Conservation (phyloP, 2,797 vertebrate genomes). For the Florisuga fusca region DNA sequence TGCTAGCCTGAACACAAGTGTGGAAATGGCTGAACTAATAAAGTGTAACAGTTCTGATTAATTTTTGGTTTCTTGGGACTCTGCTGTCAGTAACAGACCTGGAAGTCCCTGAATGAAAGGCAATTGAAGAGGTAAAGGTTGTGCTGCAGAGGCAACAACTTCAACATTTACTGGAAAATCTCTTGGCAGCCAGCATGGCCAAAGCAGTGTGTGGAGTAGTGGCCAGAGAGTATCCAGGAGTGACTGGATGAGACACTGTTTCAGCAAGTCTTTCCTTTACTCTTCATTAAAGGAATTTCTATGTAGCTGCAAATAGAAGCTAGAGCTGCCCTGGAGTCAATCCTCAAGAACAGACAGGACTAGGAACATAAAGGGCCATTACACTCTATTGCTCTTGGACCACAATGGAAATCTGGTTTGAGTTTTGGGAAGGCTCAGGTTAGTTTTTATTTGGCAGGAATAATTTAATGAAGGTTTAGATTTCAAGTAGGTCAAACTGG, state of each 20-base stretch:
- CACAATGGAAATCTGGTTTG: constrained; percentile 35
- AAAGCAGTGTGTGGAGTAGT: background rate
- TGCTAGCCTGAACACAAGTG: background rate
- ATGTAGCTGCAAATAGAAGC: constrained; percentile 33
- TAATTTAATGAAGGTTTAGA: background rate
- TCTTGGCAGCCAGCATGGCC: background rate
- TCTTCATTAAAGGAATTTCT: constrained; percentile 54
- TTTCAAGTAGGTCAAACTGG: background rate
- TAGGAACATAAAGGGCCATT: background rate
- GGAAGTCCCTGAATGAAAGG: background rate
- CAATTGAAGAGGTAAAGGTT: background rate
- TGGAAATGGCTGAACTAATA: background rate
- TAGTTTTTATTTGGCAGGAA: constrained; percentile 31
- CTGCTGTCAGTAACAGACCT: background rate
- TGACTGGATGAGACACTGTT: constrained; percentile 33
- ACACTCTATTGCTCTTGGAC: constrained; percentile 21
- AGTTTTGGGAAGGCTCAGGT: constrained; percentile 23
- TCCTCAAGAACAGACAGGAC: background rate
- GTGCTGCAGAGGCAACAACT: background rate
- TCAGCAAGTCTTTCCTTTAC: constrained; percentile 63
- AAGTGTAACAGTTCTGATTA: background rate
- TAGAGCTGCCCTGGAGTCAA: background rate
- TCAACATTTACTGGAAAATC: constrained; percentile 53
- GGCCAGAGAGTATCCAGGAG: constrained; percentile 47
- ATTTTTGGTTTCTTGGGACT: background rate